Evolutionary conservation across 2,113 vertebrate species (phyloP).

Genomic region (Muntiacus muntjak): DNA sequence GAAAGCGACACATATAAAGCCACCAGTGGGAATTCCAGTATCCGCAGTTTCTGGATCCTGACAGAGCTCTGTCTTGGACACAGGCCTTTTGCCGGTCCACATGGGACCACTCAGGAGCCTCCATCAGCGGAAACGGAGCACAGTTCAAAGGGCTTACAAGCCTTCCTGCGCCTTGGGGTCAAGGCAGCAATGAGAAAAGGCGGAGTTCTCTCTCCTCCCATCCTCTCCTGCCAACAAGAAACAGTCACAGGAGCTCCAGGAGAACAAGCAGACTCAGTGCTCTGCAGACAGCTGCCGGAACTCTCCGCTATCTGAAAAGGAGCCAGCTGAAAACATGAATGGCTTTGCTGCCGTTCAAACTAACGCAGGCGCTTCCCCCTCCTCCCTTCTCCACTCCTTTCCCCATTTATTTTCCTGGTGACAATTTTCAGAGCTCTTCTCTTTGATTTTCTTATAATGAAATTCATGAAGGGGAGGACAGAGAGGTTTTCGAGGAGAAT

Average conservation of each 20-base stretch:
- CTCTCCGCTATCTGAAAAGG: constrained; percentile 11
- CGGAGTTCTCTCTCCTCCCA: neutral
- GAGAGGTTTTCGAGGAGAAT: constrained; percentile 38
- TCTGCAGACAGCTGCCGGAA: neutral
- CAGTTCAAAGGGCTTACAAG: neutral
- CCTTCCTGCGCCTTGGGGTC: neutral
- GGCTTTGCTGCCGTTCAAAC: neutral
- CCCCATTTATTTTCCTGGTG: constrained; percentile 49
- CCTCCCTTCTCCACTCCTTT: neutral
- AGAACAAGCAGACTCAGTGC: neutral
- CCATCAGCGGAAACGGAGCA: neutral
- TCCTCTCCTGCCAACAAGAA: neutral
- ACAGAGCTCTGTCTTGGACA: neutral
- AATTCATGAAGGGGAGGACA: constrained; percentile 18
- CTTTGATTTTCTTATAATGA: constrained; percentile 50
- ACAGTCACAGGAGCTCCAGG: neutral
- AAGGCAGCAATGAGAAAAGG: neutral
- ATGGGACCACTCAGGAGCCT: neutral
- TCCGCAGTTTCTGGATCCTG: neutral
- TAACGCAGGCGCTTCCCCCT: neutral
- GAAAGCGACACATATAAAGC: neutral
- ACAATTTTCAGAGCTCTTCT: constrained; percentile 28
- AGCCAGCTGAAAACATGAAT: constrained; percentile 40
- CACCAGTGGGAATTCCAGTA: too few species aligned
- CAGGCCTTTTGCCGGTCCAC: neutral